Percentiles rank a stretch among this genome's conserved stretches.
These are phyloP conservation scores for Prionace glauca DNA, from an alignment of 2,797 vertebrate genomes.

Conservation along the genomic window DNA sequence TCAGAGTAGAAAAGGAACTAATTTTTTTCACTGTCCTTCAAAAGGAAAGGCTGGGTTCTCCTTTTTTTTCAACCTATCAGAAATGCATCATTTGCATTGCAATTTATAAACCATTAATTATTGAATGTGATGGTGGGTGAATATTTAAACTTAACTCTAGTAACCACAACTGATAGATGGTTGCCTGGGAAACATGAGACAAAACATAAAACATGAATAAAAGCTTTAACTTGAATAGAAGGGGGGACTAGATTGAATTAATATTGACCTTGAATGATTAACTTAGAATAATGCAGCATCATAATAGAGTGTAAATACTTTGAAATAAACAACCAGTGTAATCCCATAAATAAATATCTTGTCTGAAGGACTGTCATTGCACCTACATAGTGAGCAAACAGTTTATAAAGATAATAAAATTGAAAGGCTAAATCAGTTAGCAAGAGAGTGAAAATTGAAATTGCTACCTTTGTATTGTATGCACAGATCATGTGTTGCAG, in stretches of 20 bases:
- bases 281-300: neutral
- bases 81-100: neutral
- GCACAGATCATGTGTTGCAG: neutral
- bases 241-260: neutral
- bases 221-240: neutral
- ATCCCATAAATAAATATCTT: neutral
- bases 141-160: neutral
- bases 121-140: neutral
- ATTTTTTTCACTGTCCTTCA: neutral
- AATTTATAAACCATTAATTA: neutral
- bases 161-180: neutral
- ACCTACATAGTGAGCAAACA: neutral
- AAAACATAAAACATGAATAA: neutral
- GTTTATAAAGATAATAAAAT: neutral
- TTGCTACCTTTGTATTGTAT: neutral
- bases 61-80: neutral
- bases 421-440: neutral
- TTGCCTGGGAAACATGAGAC: neutral
- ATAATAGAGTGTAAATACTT: neutral
- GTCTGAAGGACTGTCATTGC: neutral
- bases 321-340: neutral
- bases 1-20: neutral
- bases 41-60: neutral
- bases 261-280: neutral
- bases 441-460: neutral